Evolutionary conservation across 2,797 vertebrate genomes (phyloP).

Genomic region (Clarias platycephalus): DNA sequence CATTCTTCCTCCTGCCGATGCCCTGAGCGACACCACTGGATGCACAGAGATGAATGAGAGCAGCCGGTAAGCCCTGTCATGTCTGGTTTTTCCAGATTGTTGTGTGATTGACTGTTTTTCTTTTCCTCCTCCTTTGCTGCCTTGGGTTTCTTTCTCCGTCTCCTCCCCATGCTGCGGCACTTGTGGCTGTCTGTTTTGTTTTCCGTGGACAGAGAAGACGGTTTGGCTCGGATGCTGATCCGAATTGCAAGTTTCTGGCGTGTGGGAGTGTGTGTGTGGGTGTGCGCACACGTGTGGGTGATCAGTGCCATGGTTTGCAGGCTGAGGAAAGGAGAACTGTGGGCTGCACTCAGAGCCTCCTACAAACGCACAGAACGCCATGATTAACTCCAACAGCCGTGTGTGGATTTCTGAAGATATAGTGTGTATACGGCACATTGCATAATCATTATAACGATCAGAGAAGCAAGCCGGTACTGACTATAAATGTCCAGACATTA

Average conservation of each 20-base stretch:
- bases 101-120: constrained; percentile 34
- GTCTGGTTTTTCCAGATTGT: constrained; percentile 51
- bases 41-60: constrained; percentile 75
- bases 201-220: constrained; percentile 22
- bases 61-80: constrained; percentile 68
- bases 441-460: background rate
- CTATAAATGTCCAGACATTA: background rate
- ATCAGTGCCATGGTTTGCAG: constrained; percentile 24
- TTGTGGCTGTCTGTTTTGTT: constrained; percentile 29
- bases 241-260: constrained; percentile 32
- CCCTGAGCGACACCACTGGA: constrained; percentile 55
- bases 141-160: constrained; percentile 12
- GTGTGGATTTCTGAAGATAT: background rate
- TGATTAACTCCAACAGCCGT: background rate
- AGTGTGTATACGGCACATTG: background rate
- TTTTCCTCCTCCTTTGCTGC: background rate
- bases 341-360: constrained; percentile 6
- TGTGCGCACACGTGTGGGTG: constrained; percentile 32
- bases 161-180: constrained; percentile 26
- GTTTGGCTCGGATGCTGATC: constrained; percentile 25
- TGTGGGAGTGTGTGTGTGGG: constrained; percentile 33
- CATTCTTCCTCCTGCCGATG: constrained; percentile 53
- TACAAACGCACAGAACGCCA: constrained; percentile 4
- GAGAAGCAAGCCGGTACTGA: background rate
- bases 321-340: background rate